These are phyloP conservation scores for Eristalis intricaria DNA, from an alignment of 2,888 invertebrate genomes.

Conservation along the genomic window DNA sequence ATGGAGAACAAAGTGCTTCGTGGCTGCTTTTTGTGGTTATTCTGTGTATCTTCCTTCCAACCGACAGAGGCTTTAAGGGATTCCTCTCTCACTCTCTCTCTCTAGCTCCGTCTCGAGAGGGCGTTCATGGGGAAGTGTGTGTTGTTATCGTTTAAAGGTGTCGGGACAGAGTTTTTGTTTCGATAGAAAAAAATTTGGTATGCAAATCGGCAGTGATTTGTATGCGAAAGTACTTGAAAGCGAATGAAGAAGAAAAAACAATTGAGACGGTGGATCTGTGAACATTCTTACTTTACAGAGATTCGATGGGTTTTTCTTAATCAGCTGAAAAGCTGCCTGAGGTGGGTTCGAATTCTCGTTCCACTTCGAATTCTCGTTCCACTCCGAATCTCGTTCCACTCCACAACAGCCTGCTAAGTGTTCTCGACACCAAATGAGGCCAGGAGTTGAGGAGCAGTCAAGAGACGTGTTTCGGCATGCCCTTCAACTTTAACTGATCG, in stretches of 20 bases:
- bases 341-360: no score
- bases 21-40: slow-evolving; percentile 27
- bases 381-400: no score
- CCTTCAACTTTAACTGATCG: no score
- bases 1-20: slow-evolving; percentile 64
- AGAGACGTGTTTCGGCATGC: no score
- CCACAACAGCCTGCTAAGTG: no score
- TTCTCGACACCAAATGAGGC: no score
- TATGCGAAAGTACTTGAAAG: background rate
- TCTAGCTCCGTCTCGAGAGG: background rate
- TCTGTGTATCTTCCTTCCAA: background rate
- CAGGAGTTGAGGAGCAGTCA: no score
- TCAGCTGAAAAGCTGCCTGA: no score
- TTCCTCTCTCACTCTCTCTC: background rate
- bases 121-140: slow-evolving; percentile 50
- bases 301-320: background rate
- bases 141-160: slow-evolving; percentile 59
- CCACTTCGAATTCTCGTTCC: no score
- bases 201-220: slow-evolving; percentile 51
- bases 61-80: background rate
- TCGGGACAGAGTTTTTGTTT: slow-evolving; percentile 28
- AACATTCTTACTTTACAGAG: background rate
- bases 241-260: background rate
- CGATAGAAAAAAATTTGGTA: slow-evolving; percentile 48
- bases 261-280: background rate